Evolutionary conservation across 2,888 invertebrate genomes (phyloP).

Genomic region (Caenorhabditis auriculariae): DNA sequence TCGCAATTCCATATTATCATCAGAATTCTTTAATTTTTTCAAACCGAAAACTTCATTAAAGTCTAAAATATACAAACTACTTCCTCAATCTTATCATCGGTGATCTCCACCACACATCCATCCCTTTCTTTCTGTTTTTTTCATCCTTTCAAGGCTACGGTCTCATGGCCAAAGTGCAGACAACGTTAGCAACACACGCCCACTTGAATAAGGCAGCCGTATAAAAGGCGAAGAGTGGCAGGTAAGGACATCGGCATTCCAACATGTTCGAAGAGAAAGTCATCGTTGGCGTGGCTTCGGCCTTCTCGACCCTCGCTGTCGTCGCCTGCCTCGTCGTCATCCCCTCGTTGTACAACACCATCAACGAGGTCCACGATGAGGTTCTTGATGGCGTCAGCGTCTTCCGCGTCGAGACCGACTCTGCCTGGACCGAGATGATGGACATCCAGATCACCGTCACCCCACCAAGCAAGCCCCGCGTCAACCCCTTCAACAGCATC

Average conservation of each 20-base stretch:
- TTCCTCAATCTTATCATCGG: conserved; percentile 6
- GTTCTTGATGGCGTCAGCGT: conserved; percentile 50
- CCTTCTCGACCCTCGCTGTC: conserved; percentile 43
- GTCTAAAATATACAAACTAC: too few species aligned
- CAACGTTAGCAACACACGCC: conserved; percentile 1
- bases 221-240: conserved; percentile 7
- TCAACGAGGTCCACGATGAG: conserved; percentile 51
- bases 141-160: conserved; percentile 16
- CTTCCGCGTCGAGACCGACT: conserved; percentile 61
- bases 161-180: conserved; percentile 17
- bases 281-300: conserved; percentile 41
- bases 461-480: conserved; percentile 55
- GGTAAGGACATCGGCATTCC: conserved; percentile 10
- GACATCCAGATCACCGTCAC: conserved; percentile 58
- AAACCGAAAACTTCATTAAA: too few species aligned
- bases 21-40: too few species aligned
- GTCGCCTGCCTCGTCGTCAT: conserved; percentile 55
- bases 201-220: conserved; percentile 4
- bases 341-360: conserved; percentile 54
- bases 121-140: conserved; percentile 16
- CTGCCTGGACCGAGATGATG: conserved; percentile 61
- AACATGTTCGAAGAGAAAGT: conserved; percentile 49
- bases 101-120: conserved; percentile 6
- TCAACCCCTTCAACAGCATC: conserved; percentile 53
- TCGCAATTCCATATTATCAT: too few species aligned